Conservation (phyloP, 2,113 vertebrate genomes). For the Macrotus californicus region DNA sequence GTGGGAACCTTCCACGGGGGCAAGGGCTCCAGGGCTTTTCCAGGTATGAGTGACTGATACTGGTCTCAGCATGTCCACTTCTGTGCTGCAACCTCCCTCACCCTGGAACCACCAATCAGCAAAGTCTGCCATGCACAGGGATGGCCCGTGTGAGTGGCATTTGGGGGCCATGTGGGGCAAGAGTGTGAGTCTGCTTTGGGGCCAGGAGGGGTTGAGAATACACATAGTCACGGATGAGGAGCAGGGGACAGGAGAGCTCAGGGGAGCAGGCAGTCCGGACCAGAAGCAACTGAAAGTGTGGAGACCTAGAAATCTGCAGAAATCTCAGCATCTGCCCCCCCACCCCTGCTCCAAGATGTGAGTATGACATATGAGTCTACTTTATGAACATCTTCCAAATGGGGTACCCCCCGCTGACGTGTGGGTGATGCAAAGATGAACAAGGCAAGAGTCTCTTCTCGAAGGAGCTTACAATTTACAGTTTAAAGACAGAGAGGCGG, state of each 20-base stretch:
- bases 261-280: background rate
- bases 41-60: background rate
- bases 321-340: background rate
- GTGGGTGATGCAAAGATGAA: accelerated
- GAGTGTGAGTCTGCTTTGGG: background rate
- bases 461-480: background rate
- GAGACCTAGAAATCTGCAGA: background rate
- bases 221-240: background rate
- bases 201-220: background rate
- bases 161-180: background rate
- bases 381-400: background rate
- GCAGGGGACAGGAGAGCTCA: accelerated
- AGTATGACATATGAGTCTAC: background rate
- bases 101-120: background rate
- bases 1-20: background rate
- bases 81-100: background rate
- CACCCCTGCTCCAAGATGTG: background rate
- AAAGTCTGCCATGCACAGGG: background rate
- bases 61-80: background rate
- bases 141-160: accelerated
- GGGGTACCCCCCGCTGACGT: background rate
- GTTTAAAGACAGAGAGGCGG: background rate
- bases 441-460: background rate
- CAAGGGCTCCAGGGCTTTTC: background rate
- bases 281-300: background rate